A percentile compares a stretch with the other conserved stretches of the same genome.
phyloP scores from a whole-genome alignment of 2,888 invertebrate species.

The Xiphydria camelus region DNA sequence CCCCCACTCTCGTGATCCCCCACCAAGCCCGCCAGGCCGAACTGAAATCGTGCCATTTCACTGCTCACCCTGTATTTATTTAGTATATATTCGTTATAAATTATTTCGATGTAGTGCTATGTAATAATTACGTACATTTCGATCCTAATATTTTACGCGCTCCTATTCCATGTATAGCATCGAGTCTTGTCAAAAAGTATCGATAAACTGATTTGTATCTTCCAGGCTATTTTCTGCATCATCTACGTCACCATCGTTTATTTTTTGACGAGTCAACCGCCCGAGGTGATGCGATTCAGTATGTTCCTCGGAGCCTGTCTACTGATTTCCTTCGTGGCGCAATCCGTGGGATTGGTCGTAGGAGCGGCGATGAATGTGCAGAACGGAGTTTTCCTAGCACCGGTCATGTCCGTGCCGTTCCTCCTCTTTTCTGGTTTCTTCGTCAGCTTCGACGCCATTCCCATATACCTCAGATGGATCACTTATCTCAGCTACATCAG shows the following conservation, averaged over 20 bases:
- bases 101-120: no score
- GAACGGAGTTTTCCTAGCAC: constrained; percentile 95
- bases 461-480: constrained; percentile 92
- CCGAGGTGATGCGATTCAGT: constrained; percentile 77
- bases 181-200: no score
- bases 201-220: no score
- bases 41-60: no score
- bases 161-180: no score
- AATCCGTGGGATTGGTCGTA: constrained; percentile 92
- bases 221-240: constrained; percentile 89
- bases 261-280: constrained; percentile 91
- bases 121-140: no score
- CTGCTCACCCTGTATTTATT: no score
- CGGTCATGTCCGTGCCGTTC: constrained; percentile 96
- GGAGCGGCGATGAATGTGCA: constrained; percentile 94
- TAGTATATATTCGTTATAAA: no score
- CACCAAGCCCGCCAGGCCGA: no score
- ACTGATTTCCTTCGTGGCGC: constrained; percentile 91
- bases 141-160: no score
- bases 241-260: constrained; percentile 93
- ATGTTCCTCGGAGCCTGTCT: constrained; percentile 89
- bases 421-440: constrained; percentile 96
- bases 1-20: no score
- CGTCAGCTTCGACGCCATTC: constrained; percentile 95
- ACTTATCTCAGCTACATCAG: constrained; percentile 93